Evolutionary conservation across 2,888 invertebrate genomes (phyloP), one percentile per base, ranked within the genome.

Genomic region (Notodonta ziczac): DNA sequence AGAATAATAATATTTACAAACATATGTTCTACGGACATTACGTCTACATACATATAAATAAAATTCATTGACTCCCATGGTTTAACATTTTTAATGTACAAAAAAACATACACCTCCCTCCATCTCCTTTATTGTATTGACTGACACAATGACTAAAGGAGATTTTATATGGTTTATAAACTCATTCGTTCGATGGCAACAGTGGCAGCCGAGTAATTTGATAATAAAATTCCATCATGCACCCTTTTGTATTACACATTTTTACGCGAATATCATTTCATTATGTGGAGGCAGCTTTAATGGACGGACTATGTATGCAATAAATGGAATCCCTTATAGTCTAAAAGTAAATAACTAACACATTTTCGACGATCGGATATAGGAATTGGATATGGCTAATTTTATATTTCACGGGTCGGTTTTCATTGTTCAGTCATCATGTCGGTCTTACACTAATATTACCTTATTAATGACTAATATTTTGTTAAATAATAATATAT

Each of bases 1-100:
- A 91, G 86, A 87, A 82, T 90, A 88, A 88, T 90, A 85, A 90
- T 93, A 93, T 93, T 93, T 93, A 93, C 93, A 93, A 92, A 88
- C 87, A 84, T 91, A 91, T 82, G 81, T 87, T 76, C 91, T 92
- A 93, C 80, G 84, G 88, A 90, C 88, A 74, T 67, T 72, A 90
- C 86, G 89, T 90, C 88, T 92, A 93, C 85, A 90, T 88, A 90
- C 86, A 89, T 88, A 91, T 93, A 92, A 93, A 93, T 92, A 92
- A 93, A 91, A 88, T 86, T 89, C 91, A 90, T 90, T 91, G 92
- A 91, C 93, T 92, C 90, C 93, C 91, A 83, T 86, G 87, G 81
- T 88, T 73, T 68, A 75, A 73, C 74, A 82, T 85, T 85, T 78
- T 81, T 83, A 91, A 91, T 91, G 86, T 90, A 90, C 91, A 90